Conservation (phyloP, 2,797 vertebrate genomes). For the Liasis olivaceus region DNA sequence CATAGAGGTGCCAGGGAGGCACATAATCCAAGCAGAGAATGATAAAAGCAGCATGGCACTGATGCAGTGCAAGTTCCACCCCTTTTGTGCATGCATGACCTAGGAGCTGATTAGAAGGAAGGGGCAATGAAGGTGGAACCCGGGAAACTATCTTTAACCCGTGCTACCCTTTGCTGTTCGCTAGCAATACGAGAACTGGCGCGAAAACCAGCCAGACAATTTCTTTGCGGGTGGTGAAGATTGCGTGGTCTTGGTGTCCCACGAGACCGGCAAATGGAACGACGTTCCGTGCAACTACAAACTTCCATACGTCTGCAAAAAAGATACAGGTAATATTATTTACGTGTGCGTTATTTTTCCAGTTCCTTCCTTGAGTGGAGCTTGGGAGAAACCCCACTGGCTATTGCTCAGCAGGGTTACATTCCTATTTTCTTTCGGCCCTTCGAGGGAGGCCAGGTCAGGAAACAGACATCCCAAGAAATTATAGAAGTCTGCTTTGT, state of each 20-base stretch:
- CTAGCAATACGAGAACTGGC: slow-evolving; percentile 98
- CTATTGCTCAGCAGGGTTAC: background rate
- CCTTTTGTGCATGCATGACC: background rate
- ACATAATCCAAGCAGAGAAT: background rate
- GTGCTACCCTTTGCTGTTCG: background rate
- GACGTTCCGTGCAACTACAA: slow-evolving; percentile 99
- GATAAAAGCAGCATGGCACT: background rate
- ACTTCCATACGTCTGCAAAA: slow-evolving; percentile 97
- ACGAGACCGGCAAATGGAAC: slow-evolving; percentile 94
- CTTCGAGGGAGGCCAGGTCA: too few species aligned
- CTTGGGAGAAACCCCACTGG: background rate
- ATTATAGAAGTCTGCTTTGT: too few species aligned
- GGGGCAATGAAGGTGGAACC: background rate
- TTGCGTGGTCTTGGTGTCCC: slow-evolving; percentile 95
- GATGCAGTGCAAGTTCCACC: background rate
- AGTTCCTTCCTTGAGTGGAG: background rate
- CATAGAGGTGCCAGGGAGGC: background rate
- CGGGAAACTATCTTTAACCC: background rate
- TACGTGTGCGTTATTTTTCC: background rate
- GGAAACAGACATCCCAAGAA: too few species aligned
- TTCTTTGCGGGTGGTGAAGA: slow-evolving; percentile 98
- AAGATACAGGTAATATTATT: slow-evolving; percentile 86
- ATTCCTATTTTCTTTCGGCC: too few species aligned
- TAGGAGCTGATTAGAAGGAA: background rate
- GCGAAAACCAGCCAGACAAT: slow-evolving; percentile 95